Base-by-base conservation (phyloP, 2,888 invertebrate species). In the Cheilosia urbana region DNA sequence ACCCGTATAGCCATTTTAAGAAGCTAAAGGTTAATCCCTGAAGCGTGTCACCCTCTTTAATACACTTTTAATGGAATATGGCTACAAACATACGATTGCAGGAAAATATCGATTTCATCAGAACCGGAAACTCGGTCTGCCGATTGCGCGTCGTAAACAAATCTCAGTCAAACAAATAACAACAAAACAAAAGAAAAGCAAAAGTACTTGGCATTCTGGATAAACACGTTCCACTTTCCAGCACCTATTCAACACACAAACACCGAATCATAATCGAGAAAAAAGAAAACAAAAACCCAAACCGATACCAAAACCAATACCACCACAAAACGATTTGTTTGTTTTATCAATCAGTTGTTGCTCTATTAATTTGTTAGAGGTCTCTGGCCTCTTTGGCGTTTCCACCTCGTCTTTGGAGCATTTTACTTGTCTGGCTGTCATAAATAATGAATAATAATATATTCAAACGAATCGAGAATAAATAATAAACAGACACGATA, bases 41-140 rank as follows among this genome's bases (percentile, higher is more conserved):
- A 60, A 80, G 75, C 84, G 66, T 84, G 65, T 80, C 84, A 80
- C 84, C 84, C 80, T 80, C 58, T 62, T 45, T 69, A 58, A 75
- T 75, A 53, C 42, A 47, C 40, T 71, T 53, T 76, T 62, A 60
- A 71, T 76, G 49, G 73, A 60, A 13, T 37, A 37, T 37, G 13
- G 37, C 37, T 19, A n/a, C 68, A 40, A 42, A 34, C 62, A 58
- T 53, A 45, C 37, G 21, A 47, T 42, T 49, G 30, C 11, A 4
- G 45, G 21, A 13, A 60, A 79, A 84, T 79, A 73, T 84, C 58
- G 62, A 77, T 77, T 77, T 77, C 77, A 73, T 57, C 13, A 81
- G 27, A 37, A 66, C 65, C 79, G 79, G 79, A 84, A 84, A 66
- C 72, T 19, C 60, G 53, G 65, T 84, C 75, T 76, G 30, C 42